These are phyloP conservation scores for Drosophila willistoni DNA, from an alignment of 1,140 invertebrate genomes.

Conservation along the genomic window DNA sequence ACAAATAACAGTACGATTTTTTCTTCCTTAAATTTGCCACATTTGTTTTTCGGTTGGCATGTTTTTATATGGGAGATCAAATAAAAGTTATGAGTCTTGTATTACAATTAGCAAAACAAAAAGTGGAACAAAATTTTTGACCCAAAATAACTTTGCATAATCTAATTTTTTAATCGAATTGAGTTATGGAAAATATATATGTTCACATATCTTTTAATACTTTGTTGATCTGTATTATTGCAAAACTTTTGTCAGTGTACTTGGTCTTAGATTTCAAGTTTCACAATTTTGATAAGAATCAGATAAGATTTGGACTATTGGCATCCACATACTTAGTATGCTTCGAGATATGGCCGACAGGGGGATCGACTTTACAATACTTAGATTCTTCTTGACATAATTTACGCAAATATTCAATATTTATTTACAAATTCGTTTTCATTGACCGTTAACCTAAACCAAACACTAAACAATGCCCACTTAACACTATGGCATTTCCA, in stretches of 20 bases:
- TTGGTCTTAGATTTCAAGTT: neutral
- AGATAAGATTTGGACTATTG: neutral
- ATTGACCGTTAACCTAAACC: neutral
- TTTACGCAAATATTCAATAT: neutral
- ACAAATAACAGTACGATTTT: too few species aligned
- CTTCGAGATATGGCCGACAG: neutral
- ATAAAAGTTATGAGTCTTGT: too few species aligned
- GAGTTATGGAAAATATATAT: too few species aligned
- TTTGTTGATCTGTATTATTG: neutral
- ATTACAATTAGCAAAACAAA: too few species aligned
- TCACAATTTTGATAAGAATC: neutral
- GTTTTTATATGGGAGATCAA: too few species aligned
- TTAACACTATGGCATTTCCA: slow-evolving; percentile 15
- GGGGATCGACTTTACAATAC: neutral
- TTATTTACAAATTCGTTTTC: slow-evolving; percentile 11
- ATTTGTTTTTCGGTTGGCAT: too few species aligned
- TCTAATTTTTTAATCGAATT: too few species aligned
- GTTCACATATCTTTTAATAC: neutral
- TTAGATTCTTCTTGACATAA: neutral
- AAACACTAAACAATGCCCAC: neutral
- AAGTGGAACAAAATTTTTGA: too few species aligned
- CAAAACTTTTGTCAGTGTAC: neutral
- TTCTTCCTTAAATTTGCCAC: too few species aligned
- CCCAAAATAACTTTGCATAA: too few species aligned
- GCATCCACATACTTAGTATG: neutral